Evolutionary conservation across 2,113 vertebrate species (phyloP).

Genomic region (Podocnemis expansa): DNA sequence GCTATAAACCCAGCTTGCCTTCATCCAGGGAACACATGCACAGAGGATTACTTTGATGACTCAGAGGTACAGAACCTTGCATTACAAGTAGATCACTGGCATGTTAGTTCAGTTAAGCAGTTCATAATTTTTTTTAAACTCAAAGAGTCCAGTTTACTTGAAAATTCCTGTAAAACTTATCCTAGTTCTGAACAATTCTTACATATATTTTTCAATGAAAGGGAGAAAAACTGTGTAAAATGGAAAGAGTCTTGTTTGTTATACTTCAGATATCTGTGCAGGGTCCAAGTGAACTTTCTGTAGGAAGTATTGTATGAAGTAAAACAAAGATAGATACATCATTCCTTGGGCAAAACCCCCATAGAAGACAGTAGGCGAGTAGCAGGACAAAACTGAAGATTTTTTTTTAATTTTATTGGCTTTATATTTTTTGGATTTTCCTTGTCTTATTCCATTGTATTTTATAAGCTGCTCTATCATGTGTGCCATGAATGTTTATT

Average conservation of each 20-base stretch:
- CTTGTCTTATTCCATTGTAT: neutral
- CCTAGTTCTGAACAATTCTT: neutral
- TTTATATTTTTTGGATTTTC: neutral
- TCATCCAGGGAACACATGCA: fast-evolving
- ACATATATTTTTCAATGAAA: neutral
- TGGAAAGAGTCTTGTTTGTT: neutral
- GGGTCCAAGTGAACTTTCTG: neutral
- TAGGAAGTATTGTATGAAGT: neutral
- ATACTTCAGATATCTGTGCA: neutral
- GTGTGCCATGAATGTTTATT: neutral
- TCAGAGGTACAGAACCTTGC: neutral
- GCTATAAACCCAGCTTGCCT: no score
- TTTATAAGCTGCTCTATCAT: neutral
- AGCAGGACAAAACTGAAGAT: neutral
- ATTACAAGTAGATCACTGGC: slow-evolving; percentile 17
- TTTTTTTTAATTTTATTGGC: neutral
- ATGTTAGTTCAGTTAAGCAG: neutral
- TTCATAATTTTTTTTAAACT: slow-evolving; percentile 8
- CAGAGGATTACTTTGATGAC: neutral
- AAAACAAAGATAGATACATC: neutral
- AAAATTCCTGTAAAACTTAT: neutral
- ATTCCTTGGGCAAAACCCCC: neutral
- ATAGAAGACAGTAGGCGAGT: neutral
- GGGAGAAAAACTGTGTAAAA: neutral
- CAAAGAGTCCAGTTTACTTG: neutral